Conservation (phyloP, 2,113 vertebrate genomes). For the Muntiacus muntjak region DNA sequence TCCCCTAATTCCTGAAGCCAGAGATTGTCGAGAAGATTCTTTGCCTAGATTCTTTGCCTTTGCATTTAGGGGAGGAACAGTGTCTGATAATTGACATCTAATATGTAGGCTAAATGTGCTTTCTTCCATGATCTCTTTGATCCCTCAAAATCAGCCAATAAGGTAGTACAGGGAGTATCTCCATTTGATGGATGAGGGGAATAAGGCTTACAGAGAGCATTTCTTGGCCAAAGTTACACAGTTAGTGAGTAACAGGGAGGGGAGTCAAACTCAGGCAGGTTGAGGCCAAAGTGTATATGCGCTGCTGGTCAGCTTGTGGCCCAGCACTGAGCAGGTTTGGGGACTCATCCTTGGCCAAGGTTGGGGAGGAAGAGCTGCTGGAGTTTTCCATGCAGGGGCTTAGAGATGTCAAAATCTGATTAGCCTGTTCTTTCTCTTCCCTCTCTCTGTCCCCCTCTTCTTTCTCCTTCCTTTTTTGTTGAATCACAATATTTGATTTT, state of each 20-base stretch:
- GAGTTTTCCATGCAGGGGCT: background rate
- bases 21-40: background rate
- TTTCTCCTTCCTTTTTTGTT: background rate
- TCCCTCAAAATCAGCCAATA: background rate
- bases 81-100: background rate
- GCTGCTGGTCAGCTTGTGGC: background rate
- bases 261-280: background rate
- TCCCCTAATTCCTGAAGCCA: background rate
- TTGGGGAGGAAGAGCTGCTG: background rate
- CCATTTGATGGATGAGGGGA: background rate
- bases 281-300: background rate
- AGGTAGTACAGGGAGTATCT: background rate
- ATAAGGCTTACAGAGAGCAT: background rate
- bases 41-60: background rate
- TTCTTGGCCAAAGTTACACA: background rate
- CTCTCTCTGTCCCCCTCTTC: background rate
- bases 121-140: background rate
- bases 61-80: background rate
- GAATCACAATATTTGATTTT: slow-evolving; percentile 49
- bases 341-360: background rate
- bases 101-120: background rate
- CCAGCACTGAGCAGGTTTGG: background rate
- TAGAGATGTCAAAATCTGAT: background rate
- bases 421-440: background rate
- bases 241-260: background rate